Conservation (phyloP, 2,113 vertebrate species). For the Rhizomys pruinosus region DNA sequence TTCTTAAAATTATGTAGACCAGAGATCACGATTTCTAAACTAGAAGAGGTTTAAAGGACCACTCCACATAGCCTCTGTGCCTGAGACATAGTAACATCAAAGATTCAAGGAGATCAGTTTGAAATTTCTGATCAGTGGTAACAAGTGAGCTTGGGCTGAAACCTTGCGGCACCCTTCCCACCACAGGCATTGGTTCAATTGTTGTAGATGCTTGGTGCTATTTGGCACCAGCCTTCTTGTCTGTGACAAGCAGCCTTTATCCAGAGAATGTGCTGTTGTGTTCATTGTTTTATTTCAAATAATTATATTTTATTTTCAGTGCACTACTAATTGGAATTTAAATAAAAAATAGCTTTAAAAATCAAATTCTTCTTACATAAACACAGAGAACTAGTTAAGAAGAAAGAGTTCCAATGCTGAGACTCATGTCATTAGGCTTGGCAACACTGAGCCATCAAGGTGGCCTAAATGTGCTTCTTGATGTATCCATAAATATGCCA, state of each 20-base stretch:
- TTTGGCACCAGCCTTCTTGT: not conserved
- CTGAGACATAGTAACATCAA: not conserved
- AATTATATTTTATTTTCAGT: conserved; percentile 52
- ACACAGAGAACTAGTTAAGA: not conserved
- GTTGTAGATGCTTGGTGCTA: not conserved
- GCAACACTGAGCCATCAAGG: not conserved
- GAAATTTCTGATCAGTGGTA: not conserved
- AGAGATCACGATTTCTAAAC: not conserved
- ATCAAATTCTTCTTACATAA: conserved; percentile 29
- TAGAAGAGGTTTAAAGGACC: not conserved
- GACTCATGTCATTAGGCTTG: too few species aligned
- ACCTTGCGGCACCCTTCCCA: too few species aligned
- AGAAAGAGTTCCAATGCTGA: not conserved
- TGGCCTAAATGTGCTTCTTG: not conserved
- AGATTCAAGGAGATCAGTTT: not conserved
- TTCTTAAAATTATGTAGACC: not conserved
- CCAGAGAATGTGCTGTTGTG: not conserved
- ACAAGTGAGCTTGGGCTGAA: not conserved
- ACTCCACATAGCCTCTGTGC: not conserved
- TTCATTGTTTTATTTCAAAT: conserved; percentile 43
- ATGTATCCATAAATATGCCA: not conserved
- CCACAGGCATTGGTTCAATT: not conserved
- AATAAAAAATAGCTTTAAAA: conserved; percentile 39
- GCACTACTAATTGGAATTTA: conserved; percentile 57
- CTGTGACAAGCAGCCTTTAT: not conserved